Conservation (phyloP, 1,140 invertebrate species). For the Nomia melanderi region DNA sequence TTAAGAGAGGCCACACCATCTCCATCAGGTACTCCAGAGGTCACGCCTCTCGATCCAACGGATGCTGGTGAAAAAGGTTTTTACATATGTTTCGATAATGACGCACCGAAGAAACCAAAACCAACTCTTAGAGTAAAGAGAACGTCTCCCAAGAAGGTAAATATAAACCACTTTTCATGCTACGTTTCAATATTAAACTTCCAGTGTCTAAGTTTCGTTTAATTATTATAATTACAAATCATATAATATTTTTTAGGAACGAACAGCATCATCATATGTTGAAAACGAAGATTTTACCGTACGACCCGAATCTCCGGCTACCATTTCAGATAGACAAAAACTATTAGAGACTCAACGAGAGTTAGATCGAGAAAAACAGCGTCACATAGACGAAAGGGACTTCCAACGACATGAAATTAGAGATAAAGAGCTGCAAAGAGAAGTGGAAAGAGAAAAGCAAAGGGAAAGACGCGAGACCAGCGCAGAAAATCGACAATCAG, state of each 20-base stretch:
- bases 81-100: conserved; percentile 95
- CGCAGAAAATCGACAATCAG: conserved; percentile 66
- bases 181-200: no score
- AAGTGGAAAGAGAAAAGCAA: conserved; percentile 77
- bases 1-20: conserved; percentile 78
- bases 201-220: neutral
- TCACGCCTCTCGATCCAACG: conserved; percentile 78
- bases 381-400: conserved; percentile 74
- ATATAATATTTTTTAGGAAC: conserved; percentile 63
- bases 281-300: conserved; percentile 72
- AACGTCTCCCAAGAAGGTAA: conserved; percentile 89
- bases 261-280: conserved; percentile 73
- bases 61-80: conserved; percentile 91
- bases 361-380: conserved; percentile 77
- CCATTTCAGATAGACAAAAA: conserved; percentile 66
- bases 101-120: conserved; percentile 92
- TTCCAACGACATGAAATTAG: conserved; percentile 73
- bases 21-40: conserved; percentile 72
- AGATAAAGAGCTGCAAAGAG: conserved; percentile 73
- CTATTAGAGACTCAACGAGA: conserved; percentile 73
- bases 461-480: conserved; percentile 69
- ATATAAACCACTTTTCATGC: conserved; percentile 10
- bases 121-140: conserved; percentile 90
- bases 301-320: conserved; percentile 69
- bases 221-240: neutral